Base-by-base conservation (phyloP, 2,797 vertebrate species). In the Amblyopsis hoosieri region DNA sequence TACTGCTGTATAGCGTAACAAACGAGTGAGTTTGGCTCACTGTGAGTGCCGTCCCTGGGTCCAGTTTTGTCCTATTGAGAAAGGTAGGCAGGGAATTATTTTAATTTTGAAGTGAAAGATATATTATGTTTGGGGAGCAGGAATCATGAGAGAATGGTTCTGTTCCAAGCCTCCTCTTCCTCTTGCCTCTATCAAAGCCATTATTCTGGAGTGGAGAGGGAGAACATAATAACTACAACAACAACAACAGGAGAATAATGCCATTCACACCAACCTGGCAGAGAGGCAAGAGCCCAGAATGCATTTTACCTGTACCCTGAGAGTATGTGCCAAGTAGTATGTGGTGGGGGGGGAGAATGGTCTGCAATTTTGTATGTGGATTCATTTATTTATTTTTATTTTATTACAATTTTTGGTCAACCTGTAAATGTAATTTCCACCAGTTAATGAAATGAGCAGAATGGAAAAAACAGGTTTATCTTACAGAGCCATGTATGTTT, bases 201-300 rank as follows among this genome's bases (percentile, higher is more conserved):
- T 82, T 79, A 71, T 67, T 81, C 76, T 69, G 15, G 15, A 71
- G 71, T 55, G 64, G 61, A 64, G 65, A 79, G 65, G 65, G 52
- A 59, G 65, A 66, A 64, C 5, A 3, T 67, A 78, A 81, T 58
- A 83, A 78, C 71, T 72, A 72, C 60, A 75, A 78, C 71, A 72
- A 72, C 71, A 72, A 72, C 62, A 76, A 79, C 33, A 63, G 54
- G 50, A 74, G 45, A 73, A 78, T 82, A 80, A 83, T 76, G 57
- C 80, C 77, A 75, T 82, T 85, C 67, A 12, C 67, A 59, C 72
- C 65, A 66, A 71, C 64, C 71, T 72, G 46, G 15, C 54, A 62
- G 64, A 81, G 78, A 75, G 80, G 82, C 85, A 63, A 75, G 74
- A 71, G 54, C 55, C 48, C 23, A 45, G 49, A 72, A 71, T 75